A percentile compares a stretch with the other conserved stretches of the same genome.
Evolutionary conservation across 2,113 vertebrate species (phyloP).

Genomic region (Ramphastos sulfuratus): DNA sequence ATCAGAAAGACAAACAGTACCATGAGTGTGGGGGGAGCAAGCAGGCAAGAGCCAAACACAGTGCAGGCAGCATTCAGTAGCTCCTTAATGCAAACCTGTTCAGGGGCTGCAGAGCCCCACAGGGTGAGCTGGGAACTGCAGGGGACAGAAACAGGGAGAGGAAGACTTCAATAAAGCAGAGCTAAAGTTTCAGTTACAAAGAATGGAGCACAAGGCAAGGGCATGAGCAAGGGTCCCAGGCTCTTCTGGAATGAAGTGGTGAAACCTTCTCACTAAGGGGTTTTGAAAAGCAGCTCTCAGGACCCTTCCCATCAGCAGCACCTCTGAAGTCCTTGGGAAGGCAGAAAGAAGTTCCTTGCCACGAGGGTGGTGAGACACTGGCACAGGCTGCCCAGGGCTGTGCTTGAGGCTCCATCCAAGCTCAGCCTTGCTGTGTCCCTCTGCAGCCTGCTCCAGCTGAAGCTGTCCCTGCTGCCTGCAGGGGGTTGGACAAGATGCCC

Average conservation of each 20-base stretch:
- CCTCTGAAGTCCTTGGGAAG: not conserved
- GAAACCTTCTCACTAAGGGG: not conserved
- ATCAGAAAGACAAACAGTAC: not conserved
- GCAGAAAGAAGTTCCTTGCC: not conserved
- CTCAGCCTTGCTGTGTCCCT: too few species aligned
- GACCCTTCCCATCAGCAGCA: not conserved
- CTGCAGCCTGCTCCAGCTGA: too few species aligned
- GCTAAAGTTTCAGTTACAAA: not conserved
- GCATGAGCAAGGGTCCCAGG: not conserved
- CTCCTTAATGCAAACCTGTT: not conserved
- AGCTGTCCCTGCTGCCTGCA: too few species aligned
- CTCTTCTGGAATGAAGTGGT: not conserved
- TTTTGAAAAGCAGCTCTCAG: not conserved
- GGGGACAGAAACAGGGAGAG: not conserved
- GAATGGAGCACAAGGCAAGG: not conserved
- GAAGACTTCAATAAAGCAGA: constrained; percentile 14
- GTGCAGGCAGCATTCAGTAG: constrained; percentile 19
- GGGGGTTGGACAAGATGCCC: too few species aligned
- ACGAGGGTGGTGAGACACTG: too few species aligned
- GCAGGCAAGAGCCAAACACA: constrained; percentile 6
- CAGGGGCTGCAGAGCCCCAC: not conserved
- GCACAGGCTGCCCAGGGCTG: too few species aligned
- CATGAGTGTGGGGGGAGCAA: constrained; percentile 12
- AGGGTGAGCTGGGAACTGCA: not conserved
- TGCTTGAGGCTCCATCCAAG: too few species aligned